A percentile compares a stretch with the other conserved stretches of the same genome.
These are phyloP conservation scores for Galerucella nymphaeae DNA, from an alignment of 2,888 invertebrate genomes.

Conservation along the genomic window DNA sequence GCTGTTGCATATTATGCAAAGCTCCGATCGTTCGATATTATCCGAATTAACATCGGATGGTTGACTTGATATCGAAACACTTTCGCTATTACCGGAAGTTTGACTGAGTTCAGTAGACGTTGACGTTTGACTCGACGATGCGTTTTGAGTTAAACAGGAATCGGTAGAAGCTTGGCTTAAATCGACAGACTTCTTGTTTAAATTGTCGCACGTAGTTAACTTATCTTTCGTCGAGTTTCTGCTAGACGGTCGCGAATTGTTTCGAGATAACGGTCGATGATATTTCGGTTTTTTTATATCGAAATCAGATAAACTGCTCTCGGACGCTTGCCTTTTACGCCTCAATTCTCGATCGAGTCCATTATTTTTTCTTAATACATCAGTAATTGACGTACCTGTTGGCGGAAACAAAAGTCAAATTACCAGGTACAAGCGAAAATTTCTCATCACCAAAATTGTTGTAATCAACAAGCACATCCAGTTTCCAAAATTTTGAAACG, in stretches of 20 bases:
- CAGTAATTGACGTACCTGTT: conserved; percentile 30
- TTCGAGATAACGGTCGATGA: background rate
- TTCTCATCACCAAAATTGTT: background rate
- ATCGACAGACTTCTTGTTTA: background rate
- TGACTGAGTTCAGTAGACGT: conserved; percentile 1
- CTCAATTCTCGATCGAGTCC: conserved; percentile 15
- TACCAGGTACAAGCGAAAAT: background rate
- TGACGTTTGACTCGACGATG: conserved; percentile 1
- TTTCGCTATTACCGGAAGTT: conserved; percentile 3
- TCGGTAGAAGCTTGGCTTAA: conserved; percentile 3
- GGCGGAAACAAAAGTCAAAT: conserved; percentile 22
- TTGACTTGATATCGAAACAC: conserved; percentile 30
- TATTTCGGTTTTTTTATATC: conserved; percentile 49
- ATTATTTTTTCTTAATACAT: conserved; percentile 11
- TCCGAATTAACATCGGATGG: conserved; percentile 42
- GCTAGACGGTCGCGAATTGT: conserved; percentile 10
- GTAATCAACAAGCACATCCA: background rate
- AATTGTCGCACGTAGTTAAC: background rate
- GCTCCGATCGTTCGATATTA: conserved; percentile 44
- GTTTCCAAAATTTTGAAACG: too few species aligned
- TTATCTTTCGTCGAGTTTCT: conserved; percentile 7
- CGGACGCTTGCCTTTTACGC: conserved; percentile 54
- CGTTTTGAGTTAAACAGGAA: background rate
- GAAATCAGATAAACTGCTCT: conserved; percentile 56
- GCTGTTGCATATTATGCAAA: conserved; percentile 73